A percentile compares a stretch with the other conserved stretches of the same genome.
Conservation (phyloP, 1,140 invertebrate species). For the Ganaspis sp. region DNA sequence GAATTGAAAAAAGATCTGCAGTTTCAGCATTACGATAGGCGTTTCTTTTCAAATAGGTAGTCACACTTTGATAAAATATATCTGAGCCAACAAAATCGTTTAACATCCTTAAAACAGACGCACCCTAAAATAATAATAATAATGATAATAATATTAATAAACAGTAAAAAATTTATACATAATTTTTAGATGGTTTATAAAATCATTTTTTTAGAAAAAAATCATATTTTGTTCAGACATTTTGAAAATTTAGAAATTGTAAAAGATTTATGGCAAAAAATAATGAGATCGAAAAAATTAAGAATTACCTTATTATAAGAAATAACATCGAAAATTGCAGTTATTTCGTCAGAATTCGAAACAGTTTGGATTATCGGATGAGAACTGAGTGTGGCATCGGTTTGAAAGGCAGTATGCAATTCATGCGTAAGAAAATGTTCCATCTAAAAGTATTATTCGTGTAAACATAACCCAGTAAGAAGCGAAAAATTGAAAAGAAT, state of each 20-base stretch:
- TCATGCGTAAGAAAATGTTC: slow-evolving; percentile 86
- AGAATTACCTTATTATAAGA: slow-evolving; percentile 90
- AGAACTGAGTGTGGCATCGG: slow-evolving; percentile 89
- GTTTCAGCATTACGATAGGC: slow-evolving; percentile 88
- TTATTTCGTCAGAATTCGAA: slow-evolving; percentile 91
- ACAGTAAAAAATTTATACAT: slow-evolving; percentile 44
- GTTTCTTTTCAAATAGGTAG: slow-evolving; percentile 84
- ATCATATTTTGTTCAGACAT: too few species aligned
- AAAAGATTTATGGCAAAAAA: too few species aligned
- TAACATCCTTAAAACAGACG: slow-evolving; percentile 92
- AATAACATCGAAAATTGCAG: slow-evolving; percentile 93
- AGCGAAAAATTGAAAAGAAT: too few species aligned
- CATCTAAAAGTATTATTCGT: slow-evolving; percentile 74
- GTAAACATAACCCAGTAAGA: too few species aligned
- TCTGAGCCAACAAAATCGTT: slow-evolving; percentile 87
- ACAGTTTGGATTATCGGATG: slow-evolving; percentile 92
- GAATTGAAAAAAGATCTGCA: slow-evolving; percentile 83
- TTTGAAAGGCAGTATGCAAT: slow-evolving; percentile 83
- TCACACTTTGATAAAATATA: slow-evolving; percentile 85
- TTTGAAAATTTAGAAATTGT: too few species aligned
- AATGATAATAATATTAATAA: background rate
- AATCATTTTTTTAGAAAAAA: too few species aligned
- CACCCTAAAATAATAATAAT: slow-evolving; percentile 79
- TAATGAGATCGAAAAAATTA: slow-evolving; percentile 8
- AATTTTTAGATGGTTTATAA: slow-evolving; percentile 27